Conservation (phyloP, 1,140 invertebrate genomes). For the Trichonephila clavipes region DNA sequence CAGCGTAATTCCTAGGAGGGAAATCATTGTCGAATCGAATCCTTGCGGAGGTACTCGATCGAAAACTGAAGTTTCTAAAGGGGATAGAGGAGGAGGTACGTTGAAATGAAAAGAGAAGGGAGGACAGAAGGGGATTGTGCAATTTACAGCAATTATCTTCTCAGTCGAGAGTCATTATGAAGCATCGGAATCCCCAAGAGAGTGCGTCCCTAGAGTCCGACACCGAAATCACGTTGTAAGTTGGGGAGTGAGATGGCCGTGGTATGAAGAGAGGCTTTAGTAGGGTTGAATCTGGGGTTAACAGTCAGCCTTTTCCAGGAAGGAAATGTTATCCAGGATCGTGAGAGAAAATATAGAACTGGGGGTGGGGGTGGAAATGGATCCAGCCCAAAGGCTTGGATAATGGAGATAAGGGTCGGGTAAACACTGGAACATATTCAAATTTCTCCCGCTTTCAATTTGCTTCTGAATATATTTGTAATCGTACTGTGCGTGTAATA, state of each 20-base stretch:
- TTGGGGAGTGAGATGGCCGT: not conserved
- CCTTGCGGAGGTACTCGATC: not conserved
- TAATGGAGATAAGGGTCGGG: constrained; percentile 21
- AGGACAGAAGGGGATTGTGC: not conserved
- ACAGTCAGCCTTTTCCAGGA: not conserved
- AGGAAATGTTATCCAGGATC: not conserved
- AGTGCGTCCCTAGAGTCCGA: not conserved
- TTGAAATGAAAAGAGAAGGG: not conserved
- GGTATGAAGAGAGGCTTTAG: not conserved
- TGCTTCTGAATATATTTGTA: constrained; percentile 38
- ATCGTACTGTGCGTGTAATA: constrained; percentile 9
- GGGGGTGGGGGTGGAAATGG: not conserved
- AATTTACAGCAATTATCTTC: constrained; percentile 61
- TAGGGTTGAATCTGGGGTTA: not conserved
- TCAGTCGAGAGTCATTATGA: constrained; percentile 57
- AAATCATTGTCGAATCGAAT: constrained; percentile 10
- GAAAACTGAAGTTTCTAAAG: not conserved
- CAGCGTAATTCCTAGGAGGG: not conserved
- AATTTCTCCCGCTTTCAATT: constrained; percentile 29
- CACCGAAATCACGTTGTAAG: not conserved
- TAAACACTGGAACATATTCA: constrained; percentile 35
- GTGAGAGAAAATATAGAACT: not conserved
- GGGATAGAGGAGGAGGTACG: not conserved
- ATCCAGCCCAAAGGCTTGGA: constrained; percentile 30
- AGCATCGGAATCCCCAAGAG: not conserved